Evolutionary conservation across 2,797 vertebrate species (phyloP).

Genomic region (Sibirionetta formosa): DNA sequence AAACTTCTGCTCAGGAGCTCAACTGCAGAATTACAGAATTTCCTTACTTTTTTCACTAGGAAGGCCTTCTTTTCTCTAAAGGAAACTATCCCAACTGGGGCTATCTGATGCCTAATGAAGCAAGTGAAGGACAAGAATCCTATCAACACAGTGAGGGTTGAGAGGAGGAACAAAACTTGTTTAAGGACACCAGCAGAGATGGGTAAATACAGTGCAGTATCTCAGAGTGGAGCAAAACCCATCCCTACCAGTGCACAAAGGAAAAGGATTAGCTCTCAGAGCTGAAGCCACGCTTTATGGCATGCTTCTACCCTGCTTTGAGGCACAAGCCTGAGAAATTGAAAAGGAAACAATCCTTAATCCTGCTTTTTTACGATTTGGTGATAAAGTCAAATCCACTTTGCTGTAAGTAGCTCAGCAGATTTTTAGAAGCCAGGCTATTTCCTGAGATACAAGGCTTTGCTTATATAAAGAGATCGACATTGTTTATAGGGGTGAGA

Average conservation of each 20-base stretch:
- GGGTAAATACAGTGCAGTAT: neutral
- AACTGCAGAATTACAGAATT: neutral
- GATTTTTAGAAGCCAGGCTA: slow-evolving; percentile 41
- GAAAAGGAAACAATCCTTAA: slow-evolving; percentile 70
- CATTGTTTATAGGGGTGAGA: neutral
- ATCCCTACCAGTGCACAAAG: neutral
- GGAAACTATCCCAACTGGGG: rapidly evolving
- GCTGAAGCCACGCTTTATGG: neutral
- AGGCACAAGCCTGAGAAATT: slow-evolving; percentile 58
- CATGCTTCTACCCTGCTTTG: slow-evolving; percentile 28
- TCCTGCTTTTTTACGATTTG: slow-evolving; percentile 61
- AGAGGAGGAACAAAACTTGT: neutral
- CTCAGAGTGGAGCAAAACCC: neutral
- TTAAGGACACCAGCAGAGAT: neutral
- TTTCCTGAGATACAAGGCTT: slow-evolving; percentile 18
- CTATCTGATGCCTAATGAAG: neutral
- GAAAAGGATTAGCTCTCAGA: slow-evolving; percentile 35
- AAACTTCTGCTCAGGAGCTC: neutral
- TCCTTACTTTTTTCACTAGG: neutral
- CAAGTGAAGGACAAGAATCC: neutral
- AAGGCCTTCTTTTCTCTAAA: neutral
- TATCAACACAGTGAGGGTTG: rapidly evolving
- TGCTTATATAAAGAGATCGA: slow-evolving; percentile 18
- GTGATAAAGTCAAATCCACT: slow-evolving; percentile 74
- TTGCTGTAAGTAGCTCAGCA: slow-evolving; percentile 64